A percentile compares a stretch with the other conserved stretches of the same genome.
These are phyloP conservation scores for Lagenorhynchus albirostris DNA, from an alignment of 2,113 vertebrate genomes.

Conservation along the genomic window DNA sequence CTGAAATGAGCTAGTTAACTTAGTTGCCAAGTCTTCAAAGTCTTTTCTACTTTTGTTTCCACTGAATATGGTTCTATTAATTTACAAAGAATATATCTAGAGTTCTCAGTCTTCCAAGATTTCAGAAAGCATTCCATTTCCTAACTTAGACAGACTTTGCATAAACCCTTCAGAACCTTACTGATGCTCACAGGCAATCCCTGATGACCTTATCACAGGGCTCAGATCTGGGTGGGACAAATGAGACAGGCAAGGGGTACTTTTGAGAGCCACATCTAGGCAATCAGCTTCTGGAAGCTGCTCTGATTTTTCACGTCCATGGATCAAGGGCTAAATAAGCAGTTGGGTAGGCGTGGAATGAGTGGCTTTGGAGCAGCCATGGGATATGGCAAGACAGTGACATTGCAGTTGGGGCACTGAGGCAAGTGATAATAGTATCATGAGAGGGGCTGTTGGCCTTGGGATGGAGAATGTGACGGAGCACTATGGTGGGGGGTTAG, in stretches of 20 bases:
- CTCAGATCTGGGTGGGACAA: not conserved
- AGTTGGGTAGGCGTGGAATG: not conserved
- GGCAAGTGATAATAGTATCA: not conserved
- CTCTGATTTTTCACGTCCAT: not conserved
- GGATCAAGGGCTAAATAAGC: not conserved
- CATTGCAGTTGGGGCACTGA: not conserved
- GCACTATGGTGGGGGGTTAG: not conserved
- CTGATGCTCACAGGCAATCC: not conserved
- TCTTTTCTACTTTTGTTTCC: not conserved
- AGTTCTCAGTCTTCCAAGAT: not conserved
- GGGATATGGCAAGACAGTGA: not conserved
- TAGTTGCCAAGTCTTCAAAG: not conserved
- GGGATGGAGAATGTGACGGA: not conserved
- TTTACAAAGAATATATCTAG: not conserved
- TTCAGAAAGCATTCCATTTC: not conserved
- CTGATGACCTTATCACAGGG: not conserved
- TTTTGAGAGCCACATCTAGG: not conserved
- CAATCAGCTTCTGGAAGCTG: not conserved
- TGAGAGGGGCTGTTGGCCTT: not conserved
- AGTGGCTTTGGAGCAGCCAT: not conserved
- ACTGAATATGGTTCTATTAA: not conserved
- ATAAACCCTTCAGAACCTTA: not conserved
- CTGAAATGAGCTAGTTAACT: not conserved
- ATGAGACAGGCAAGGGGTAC: not conserved
- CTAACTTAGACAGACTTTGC: not conserved